Evolutionary conservation across 2,113 vertebrate genomes (phyloP).

Genomic region (Sinocyclocheilus anshuiensis): DNA sequence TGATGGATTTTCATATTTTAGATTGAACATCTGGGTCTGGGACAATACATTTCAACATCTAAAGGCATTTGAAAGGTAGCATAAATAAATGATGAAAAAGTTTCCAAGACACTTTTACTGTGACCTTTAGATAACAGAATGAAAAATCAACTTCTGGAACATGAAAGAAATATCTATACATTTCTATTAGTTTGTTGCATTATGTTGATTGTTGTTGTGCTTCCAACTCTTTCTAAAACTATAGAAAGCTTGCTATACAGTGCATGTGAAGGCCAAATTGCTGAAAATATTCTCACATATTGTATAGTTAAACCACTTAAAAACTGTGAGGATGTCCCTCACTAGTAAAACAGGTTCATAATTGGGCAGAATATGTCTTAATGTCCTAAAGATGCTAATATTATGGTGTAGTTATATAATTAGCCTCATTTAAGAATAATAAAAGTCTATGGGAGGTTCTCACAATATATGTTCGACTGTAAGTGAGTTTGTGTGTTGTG

Average conservation of each 20-base stretch:
- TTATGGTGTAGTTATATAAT: neutral
- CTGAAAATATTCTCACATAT: neutral
- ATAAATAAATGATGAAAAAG: neutral
- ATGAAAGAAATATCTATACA: neutral
- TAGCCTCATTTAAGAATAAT: neutral
- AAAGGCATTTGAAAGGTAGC: neutral
- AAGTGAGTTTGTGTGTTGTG: neutral
- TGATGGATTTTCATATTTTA: too few species aligned
- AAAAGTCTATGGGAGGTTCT: neutral
- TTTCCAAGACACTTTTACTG: neutral
- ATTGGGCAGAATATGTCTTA: neutral
- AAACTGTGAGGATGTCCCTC: neutral
- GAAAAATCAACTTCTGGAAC: neutral
- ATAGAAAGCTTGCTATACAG: neutral
- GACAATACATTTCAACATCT: neutral
- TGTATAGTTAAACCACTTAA: neutral
- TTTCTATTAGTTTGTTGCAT: neutral
- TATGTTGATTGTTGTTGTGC: neutral
- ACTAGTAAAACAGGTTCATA: neutral
- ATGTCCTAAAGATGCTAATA: neutral
- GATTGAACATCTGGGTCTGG: too few species aligned
- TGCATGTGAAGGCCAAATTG: neutral
- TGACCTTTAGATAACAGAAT: neutral
- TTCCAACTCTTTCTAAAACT: neutral
- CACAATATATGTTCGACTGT: neutral